These are phyloP conservation scores for Manis pentadactyla DNA, from an alignment of 2,797 vertebrate species.

Conservation along the genomic window DNA sequence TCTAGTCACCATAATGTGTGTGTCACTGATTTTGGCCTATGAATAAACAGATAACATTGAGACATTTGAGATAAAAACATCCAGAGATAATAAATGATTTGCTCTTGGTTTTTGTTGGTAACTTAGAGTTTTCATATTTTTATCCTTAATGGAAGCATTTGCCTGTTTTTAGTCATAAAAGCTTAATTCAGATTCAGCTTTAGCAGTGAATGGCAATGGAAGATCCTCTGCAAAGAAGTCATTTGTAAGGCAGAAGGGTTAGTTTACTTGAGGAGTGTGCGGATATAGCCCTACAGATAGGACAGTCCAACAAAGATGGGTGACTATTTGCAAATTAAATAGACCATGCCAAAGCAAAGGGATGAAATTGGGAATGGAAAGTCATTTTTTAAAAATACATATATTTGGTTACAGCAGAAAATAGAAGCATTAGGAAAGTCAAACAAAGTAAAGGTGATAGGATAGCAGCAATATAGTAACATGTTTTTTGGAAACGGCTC, in stretches of 20 bases:
- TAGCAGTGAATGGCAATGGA: not conserved
- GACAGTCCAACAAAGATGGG: not conserved
- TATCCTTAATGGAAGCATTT: not conserved
- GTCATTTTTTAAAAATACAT: not conserved
- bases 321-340: not conserved
- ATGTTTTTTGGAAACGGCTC: not conserved
- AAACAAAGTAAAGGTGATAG: not conserved
- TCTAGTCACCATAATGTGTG: not conserved
- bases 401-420: not conserved
- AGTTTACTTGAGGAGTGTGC: not conserved
- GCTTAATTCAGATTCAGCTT: not conserved
- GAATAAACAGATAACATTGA: not conserved
- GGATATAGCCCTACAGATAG: not conserved
- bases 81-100: not conserved
- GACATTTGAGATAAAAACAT: not conserved
- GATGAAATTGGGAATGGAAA: conserved; percentile 16
- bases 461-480: not conserved
- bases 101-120: not conserved
- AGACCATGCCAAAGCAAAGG: conserved; percentile 14
- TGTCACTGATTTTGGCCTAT: not conserved
- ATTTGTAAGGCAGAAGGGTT: not conserved
- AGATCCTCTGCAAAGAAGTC: not conserved
- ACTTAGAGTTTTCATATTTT: not conserved
- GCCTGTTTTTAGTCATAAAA: not conserved
- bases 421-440: not conserved